phyloP scores from a whole-genome alignment of 2,888 invertebrate genomes.

The Plebejus anna region DNA sequence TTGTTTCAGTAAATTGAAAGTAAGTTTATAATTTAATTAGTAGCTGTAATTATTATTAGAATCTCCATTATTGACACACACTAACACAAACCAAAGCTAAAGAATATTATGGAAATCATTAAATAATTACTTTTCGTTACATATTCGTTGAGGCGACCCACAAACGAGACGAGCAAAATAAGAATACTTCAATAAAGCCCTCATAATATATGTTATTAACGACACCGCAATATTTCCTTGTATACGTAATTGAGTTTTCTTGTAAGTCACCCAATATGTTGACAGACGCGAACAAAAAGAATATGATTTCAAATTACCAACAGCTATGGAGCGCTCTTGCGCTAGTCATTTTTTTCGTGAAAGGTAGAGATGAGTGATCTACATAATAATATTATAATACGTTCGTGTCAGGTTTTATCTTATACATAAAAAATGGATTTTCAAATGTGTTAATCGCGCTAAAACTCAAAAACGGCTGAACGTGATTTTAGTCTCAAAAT shows the following conservation, averaged over 20 bases:
- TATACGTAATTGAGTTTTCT: conserved; percentile 15
- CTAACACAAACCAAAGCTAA: not conserved
- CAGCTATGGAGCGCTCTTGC: not conserved
- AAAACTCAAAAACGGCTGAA: too few relatives aligned
- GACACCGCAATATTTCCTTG: not conserved
- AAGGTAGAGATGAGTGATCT: not conserved
- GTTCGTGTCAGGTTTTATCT: too few relatives aligned
- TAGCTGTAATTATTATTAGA: not conserved
- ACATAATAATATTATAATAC: not conserved
- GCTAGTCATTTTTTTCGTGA: not conserved
- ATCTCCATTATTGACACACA: not conserved
- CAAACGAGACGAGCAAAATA: not conserved
- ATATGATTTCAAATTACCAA: conserved; percentile 14
- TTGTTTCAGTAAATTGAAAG: not conserved
- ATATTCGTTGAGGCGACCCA: not conserved
- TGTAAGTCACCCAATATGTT: conserved; percentile 10
- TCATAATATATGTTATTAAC: not conserved
- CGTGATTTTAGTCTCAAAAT: too few relatives aligned
- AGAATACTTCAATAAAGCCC: not conserved
- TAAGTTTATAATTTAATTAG: not conserved
- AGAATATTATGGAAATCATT: not conserved
- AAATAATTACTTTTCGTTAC: not conserved
- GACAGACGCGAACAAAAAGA: not conserved
- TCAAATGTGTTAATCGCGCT: too few relatives aligned
- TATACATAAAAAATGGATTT: too few relatives aligned